Evolutionary conservation across 1,140 invertebrate genomes (phyloP).

Genomic region (Campoletis sonorensis): DNA sequence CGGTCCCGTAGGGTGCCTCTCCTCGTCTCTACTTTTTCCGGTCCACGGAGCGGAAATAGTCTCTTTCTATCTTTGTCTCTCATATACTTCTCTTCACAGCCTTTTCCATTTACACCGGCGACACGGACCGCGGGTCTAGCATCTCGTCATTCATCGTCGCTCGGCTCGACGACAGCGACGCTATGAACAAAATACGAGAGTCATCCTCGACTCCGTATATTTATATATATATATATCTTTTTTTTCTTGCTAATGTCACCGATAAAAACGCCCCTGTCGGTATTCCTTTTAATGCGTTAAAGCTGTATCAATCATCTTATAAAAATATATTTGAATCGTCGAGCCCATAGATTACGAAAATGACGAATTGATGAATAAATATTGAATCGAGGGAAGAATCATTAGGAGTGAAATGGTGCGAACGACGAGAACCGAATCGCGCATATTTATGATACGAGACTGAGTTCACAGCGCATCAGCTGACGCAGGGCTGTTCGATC

Average conservation of each 20-base stretch:
- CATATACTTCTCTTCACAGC: background rate
- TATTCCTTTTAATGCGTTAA: background rate
- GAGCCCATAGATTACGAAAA: background rate
- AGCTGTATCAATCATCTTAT: background rate
- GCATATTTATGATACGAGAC: background rate
- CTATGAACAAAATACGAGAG: conserved; percentile 24
- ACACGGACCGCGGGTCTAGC: conserved; percentile 33
- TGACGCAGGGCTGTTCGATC: background rate
- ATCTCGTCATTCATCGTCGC: conserved; percentile 35
- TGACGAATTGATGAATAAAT: conserved; percentile 9
- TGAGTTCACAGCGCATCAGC: background rate
- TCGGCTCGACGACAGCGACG: background rate
- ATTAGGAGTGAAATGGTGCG: background rate
- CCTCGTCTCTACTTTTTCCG: conserved; percentile 39
- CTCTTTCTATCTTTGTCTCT: background rate
- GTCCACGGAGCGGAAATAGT: conserved; percentile 43
- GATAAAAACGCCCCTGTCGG: background rate
- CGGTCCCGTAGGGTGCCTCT: background rate
- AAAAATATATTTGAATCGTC: no score
- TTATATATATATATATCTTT: no score
- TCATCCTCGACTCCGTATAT: background rate
- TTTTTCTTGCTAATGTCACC: background rate
- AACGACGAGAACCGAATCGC: background rate
- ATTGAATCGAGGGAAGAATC: background rate
- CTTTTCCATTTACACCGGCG: conserved; percentile 21